A percentile compares a stretch with the other conserved stretches of the same genome.
Conservation (phyloP, 1,140 invertebrate species). For the Drosophila persimilis region DNA sequence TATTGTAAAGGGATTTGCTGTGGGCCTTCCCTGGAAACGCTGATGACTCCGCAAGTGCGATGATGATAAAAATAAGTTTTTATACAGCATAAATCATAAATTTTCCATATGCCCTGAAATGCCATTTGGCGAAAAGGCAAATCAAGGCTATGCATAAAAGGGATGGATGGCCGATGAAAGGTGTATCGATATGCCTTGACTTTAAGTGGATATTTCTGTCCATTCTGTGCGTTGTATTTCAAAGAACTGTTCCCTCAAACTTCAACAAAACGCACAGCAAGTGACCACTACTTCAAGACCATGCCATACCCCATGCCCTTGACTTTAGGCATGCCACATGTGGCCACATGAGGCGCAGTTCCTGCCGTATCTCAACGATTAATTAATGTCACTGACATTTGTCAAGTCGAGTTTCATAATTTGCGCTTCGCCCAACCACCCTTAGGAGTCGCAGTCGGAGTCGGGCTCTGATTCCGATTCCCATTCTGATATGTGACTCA, state of each 20-base stretch:
- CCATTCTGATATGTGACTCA: slow-evolving; percentile 6
- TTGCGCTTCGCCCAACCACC: slow-evolving; percentile 33
- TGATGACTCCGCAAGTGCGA: slow-evolving; percentile 42
- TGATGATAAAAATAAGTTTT: slow-evolving; percentile 66
- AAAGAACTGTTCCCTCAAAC: too few species aligned
- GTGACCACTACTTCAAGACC: too few species aligned
- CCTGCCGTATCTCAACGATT: slow-evolving; percentile 49
- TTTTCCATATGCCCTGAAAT: slow-evolving; percentile 9
- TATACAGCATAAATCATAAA: slow-evolving; percentile 67
- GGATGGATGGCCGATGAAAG: too few species aligned
- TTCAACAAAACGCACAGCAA: too few species aligned
- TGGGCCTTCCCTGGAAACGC: slow-evolving; percentile 43
- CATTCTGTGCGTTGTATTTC: too few species aligned
- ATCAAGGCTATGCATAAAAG: slow-evolving; percentile 1
- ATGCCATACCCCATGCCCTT: not conserved
- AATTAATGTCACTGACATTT: slow-evolving; percentile 74
- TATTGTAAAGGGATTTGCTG: slow-evolving; percentile 66
- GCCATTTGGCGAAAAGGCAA: slow-evolving; percentile 4
- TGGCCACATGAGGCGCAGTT: not conserved
- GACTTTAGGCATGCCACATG: not conserved
- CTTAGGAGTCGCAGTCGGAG: not conserved
- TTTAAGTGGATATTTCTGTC: too few species aligned
- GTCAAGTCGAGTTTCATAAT: slow-evolving; percentile 68
- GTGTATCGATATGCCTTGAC: too few species aligned
- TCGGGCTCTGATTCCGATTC: not conserved